phyloP scores from a whole-genome alignment of 2,797 vertebrate genomes.

The Paramormyrops hopkinsi region DNA sequence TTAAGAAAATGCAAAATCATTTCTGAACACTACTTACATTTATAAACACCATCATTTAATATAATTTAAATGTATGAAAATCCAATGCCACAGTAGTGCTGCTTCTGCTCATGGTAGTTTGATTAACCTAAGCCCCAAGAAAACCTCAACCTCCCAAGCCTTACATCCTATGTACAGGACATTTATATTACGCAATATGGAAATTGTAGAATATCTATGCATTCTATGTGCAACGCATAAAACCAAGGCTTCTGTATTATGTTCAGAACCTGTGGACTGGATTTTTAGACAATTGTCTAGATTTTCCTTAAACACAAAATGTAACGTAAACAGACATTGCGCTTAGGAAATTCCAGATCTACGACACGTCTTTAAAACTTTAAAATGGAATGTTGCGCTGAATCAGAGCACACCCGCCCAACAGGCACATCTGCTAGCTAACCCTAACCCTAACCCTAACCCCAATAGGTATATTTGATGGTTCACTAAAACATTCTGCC shows the following conservation, averaged over 20 bases:
- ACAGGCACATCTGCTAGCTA: neutral
- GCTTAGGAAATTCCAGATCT: neutral
- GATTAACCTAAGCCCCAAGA: conserved; percentile 70
- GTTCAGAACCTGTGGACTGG: neutral
- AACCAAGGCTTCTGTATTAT: neutral
- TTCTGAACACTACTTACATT: conserved; percentile 72
- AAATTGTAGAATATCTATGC: conserved; percentile 65
- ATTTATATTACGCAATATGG: conserved; percentile 60
- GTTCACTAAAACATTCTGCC: neutral
- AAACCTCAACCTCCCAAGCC: conserved; percentile 68
- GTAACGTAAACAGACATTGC: neutral
- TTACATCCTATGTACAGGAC: conserved; percentile 78
- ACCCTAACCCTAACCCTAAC: neutral
- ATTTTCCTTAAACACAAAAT: conserved; percentile 1
- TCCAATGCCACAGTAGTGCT: conserved; percentile 35
- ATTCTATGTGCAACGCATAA: conserved; percentile 62
- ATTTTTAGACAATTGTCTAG: neutral
- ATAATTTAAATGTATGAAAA: conserved; percentile 64
- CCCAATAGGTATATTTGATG: neutral
- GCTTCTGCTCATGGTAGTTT: conserved; percentile 82
- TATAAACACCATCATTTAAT: conserved; percentile 74
- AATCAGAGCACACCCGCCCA: neutral
- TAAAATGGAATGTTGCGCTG: neutral
- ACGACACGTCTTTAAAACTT: neutral
- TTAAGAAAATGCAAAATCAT: conserved; percentile 47